These are phyloP conservation scores for Arctia plantaginis DNA, from an alignment of 2,888 invertebrate species.

Conservation along the genomic window DNA sequence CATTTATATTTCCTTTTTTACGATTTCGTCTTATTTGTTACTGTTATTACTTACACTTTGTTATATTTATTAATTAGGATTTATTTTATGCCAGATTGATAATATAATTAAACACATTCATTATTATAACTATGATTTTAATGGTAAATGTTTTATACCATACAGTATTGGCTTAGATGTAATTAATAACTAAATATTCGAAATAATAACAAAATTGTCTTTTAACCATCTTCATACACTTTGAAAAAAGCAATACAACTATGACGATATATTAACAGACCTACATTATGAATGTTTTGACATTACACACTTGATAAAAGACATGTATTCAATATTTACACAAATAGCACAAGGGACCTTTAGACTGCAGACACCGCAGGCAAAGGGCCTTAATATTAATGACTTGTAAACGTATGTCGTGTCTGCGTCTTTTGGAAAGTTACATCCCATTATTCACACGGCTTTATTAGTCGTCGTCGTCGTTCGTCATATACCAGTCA, in stretches of 20 bases:
- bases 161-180: slow-evolving; percentile 57
- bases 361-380: background rate
- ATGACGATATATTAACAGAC: slow-evolving; percentile 10
- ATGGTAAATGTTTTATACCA: slow-evolving; percentile 69
- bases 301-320: background rate
- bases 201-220: slow-evolving; percentile 59
- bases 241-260: slow-evolving; percentile 36
- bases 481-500: slow-evolving; percentile 43
- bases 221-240: slow-evolving; percentile 42
- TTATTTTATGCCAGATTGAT: slow-evolving; percentile 10
- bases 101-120: slow-evolving; percentile 39
- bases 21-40: background rate
- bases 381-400: background rate
- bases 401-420: background rate
- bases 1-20: slow-evolving; percentile 5
- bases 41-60: slow-evolving; percentile 12
- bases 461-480: slow-evolving; percentile 30
- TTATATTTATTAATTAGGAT: slow-evolving; percentile 18
- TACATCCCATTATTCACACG: slow-evolving; percentile 12
- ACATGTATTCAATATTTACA: slow-evolving; percentile 10
- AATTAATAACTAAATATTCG: slow-evolving; percentile 54
- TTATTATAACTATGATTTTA: slow-evolving; percentile 46
- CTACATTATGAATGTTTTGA: background rate
- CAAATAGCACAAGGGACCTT: slow-evolving; percentile 9
- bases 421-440: background rate